A percentile compares a stretch with the other conserved stretches of the same genome.
phyloP scores from a whole-genome alignment of 1,140 invertebrate genomes.

The Nixonia krombeini region DNA sequence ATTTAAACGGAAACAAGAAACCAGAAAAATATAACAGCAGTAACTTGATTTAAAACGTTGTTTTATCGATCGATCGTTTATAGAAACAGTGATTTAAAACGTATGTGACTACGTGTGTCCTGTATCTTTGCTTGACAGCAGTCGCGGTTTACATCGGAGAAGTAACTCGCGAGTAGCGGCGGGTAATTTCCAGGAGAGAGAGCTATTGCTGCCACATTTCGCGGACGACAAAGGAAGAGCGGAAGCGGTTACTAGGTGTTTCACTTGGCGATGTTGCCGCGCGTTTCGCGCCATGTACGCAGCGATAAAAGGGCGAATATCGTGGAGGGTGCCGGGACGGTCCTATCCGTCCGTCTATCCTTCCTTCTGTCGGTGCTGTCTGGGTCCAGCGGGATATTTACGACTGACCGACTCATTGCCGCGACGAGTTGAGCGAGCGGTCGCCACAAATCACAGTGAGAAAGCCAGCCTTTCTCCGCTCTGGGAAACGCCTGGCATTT shows the following conservation, averaged over 20 bases:
- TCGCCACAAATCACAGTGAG: slow-evolving; percentile 70
- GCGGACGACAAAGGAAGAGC: slow-evolving; percentile 18
- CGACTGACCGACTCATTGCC: slow-evolving; percentile 71
- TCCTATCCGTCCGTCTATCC: slow-evolving; percentile 51
- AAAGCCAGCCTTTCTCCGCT: slow-evolving; percentile 70
- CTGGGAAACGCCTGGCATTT: slow-evolving; percentile 70
- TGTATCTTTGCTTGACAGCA: no score
- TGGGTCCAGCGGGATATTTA: slow-evolving; percentile 65
- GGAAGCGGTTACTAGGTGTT: slow-evolving; percentile 35
- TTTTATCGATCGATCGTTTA: no score
- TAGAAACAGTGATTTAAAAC: no score
- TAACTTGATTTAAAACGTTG: no score
- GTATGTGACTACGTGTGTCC: no score
- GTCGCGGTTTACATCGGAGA: no score
- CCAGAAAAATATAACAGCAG: no score
- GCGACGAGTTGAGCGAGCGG: slow-evolving; percentile 69
- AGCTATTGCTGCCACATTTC: no score
- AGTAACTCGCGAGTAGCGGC: background rate
- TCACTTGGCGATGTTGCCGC: slow-evolving; percentile 31
- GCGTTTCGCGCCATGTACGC: slow-evolving; percentile 23
- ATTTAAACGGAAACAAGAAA: no score
- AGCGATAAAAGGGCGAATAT: slow-evolving; percentile 43
- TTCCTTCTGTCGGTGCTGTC: slow-evolving; percentile 48
- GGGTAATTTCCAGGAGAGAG: slow-evolving; percentile 15
- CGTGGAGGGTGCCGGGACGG: slow-evolving; percentile 24